Evolutionary conservation across 2,113 vertebrate genomes (phyloP), one percentile per base, ranked within the genome.

Genomic region (Dendrocopos noguchii): DNA sequence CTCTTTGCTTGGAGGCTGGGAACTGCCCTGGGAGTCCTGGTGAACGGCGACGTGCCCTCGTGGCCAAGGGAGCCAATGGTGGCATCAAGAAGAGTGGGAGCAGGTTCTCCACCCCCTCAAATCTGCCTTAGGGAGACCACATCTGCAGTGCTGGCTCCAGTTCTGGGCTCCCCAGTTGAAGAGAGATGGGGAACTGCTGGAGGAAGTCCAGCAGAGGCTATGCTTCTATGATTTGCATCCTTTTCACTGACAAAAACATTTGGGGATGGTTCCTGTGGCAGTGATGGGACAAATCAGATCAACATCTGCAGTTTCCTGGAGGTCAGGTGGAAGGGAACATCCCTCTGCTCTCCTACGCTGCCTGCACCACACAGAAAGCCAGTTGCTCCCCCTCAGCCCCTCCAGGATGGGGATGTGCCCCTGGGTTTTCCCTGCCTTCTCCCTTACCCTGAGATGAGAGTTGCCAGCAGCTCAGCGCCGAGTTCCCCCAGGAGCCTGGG

Each of bases 271-370:
- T 71, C 21, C 33, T 9, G 8, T 25, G 50, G 33, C 44, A 42
- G 7, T 10, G 15, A 2, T 0, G 24, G 33, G 33, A 12, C 16
- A 12, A 2, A 2, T 21, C 7, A 31, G 55, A 53, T 22, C 16
- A 31, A 17, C 14, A 42, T 57, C 29, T 53, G 15, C 3, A 0
- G 15, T 83, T 56, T 50, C 11, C 20, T 15, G 0, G 8, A 1
- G n/a, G 19, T 88, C 15, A 7, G 12, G 21, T 3, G 4, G 4
- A 8, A 74, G 65, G 13, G 11, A 31, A 7, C 20, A 4, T 1
- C 55, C 17, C 59, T 78, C 9, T 1, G 0, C 19, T 73, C n/a
- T 63, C 39, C 59, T 27, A 25, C 65, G 9, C 5, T 3, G 0
- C 27, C 59, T 20, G 19, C 19, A 10, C 42, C 15, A 2, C 0